phyloP scores from a whole-genome alignment of 2,888 invertebrate genomes.

The Monoplex corrugatus region DNA sequence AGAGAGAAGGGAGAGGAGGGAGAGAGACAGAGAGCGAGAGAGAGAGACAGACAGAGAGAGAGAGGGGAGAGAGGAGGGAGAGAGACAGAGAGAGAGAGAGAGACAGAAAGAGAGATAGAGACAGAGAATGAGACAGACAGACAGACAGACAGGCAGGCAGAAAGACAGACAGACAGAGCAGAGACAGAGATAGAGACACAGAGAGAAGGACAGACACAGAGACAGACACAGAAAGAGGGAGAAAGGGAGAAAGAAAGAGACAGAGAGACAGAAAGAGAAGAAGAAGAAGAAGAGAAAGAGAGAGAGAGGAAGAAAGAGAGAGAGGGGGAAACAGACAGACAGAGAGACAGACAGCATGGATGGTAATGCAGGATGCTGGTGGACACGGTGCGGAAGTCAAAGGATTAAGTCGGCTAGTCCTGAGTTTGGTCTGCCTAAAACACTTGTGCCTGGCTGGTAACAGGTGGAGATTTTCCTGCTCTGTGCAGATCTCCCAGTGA shows the following conservation, averaged over 20 bases:
- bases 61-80: neutral
- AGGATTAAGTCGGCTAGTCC: neutral
- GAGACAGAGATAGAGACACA: neutral
- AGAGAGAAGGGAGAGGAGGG: neutral
- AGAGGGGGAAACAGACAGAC: neutral
- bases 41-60: neutral
- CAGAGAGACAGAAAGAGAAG: neutral
- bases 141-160: neutral
- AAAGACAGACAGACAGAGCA: neutral
- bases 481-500: too few relatives aligned
- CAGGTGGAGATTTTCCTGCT: too few relatives aligned
- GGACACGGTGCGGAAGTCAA: neutral
- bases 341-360: neutral
- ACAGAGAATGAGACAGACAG: slow-evolving; percentile 2
- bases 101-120: neutral
- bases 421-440: too few relatives aligned
- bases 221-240: neutral
- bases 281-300: neutral
- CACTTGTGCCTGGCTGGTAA: too few relatives aligned
- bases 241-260: slow-evolving; percentile 31
- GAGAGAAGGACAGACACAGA: neutral
- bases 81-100: neutral
- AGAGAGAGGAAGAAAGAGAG: neutral
- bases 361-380: neutral
- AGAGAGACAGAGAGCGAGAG: neutral